Base-by-base conservation (phyloP, 2,888 invertebrate genomes). In the Endotricha flammealis region DNA sequence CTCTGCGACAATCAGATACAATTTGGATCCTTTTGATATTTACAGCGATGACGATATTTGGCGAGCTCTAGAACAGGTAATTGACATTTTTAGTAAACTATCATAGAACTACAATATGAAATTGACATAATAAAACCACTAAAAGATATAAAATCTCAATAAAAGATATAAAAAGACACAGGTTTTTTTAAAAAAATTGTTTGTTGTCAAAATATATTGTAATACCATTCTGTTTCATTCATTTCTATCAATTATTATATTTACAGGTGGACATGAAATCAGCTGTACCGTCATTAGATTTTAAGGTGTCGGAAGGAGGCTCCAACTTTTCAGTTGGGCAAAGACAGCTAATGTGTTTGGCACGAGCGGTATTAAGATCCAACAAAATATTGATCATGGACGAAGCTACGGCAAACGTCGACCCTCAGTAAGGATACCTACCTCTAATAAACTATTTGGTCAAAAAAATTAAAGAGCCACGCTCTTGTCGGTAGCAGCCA, bases 401-500 rank as follows among this genome's bases (percentile, higher is more conserved):
- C 64, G 97, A 97, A 81, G 97, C 97, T 3, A 97, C 97, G 0
- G 96, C 97, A 2, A 97, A 96, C 65, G 95, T 97, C 2, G 96
- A 97, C 80, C 94, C 94, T 20, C 93, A 94, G 87, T 87, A 48
- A 68, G 82, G 73, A 31, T 25, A 6, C n/a, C n/a, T n/a, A n/a
- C n/a, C n/a, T n/a, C n/a, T n/a, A n/a, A n/a, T n/a, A n/a, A n/a
- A n/a, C n/a, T n/a, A n/a, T n/a, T n/a, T n/a, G n/a, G n/a, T n/a
- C n/a, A n/a, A n/a, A n/a, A n/a, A n/a, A n/a, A n/a, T n/a, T n/a
- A n/a, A n/a, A n/a, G n/a, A n/a, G n/a, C n/a, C n/a, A n/a, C n/a
- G n/a, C n/a, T n/a, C n/a, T n/a, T n/a, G n/a, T n/a, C n/a, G n/a
- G n/a, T n/a, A n/a, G n/a, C n/a, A n/a, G n/a, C n/a, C n/a, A n/a